Percentiles rank a stretch among this genome's conserved stretches.
Conservation (phyloP, 2,797 vertebrate species). For the Anguilla anguilla region DNA sequence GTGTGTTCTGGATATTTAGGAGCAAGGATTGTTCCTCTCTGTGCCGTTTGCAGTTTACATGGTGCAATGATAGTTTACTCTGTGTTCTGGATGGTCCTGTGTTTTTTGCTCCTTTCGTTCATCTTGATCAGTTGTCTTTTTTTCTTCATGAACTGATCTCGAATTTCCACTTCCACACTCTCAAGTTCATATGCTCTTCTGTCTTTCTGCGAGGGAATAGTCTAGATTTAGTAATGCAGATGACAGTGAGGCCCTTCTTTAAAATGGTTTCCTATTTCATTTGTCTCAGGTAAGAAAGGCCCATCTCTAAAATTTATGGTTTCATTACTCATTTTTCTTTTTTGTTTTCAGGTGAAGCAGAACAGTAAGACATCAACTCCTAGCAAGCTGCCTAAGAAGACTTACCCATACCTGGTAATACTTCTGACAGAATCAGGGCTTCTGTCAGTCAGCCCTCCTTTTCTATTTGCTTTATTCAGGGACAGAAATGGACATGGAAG, state of each 20-base stretch:
- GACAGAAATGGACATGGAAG: neutral
- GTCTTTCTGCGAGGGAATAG: neutral
- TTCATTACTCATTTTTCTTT: neutral
- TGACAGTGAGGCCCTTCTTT: neutral
- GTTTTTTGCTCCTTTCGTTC: neutral
- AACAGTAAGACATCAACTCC: conserved; percentile 25
- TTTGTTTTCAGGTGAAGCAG: conserved; percentile 57
- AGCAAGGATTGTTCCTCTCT: neutral
- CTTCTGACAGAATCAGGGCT: neutral
- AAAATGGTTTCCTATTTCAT: neutral
- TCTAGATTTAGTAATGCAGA: neutral
- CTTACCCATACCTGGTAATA: conserved; percentile 63
- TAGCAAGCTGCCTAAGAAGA: conserved; percentile 42
- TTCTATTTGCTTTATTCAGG: neutral
- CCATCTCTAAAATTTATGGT: neutral
- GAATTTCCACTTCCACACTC: neutral
- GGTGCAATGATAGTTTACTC: neutral
- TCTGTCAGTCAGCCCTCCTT: neutral
- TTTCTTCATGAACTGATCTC: neutral
- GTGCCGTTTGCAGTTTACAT: neutral
- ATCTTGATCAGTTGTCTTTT: neutral
- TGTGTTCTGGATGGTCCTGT: neutral
- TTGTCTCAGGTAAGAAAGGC: neutral
- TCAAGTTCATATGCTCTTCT: neutral
- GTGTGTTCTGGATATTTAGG: neutral